A percentile compares a stretch with the other conserved stretches of the same genome.
Evolutionary conservation across 2,113 vertebrate species (phyloP).

Genomic region (Limanda limanda): DNA sequence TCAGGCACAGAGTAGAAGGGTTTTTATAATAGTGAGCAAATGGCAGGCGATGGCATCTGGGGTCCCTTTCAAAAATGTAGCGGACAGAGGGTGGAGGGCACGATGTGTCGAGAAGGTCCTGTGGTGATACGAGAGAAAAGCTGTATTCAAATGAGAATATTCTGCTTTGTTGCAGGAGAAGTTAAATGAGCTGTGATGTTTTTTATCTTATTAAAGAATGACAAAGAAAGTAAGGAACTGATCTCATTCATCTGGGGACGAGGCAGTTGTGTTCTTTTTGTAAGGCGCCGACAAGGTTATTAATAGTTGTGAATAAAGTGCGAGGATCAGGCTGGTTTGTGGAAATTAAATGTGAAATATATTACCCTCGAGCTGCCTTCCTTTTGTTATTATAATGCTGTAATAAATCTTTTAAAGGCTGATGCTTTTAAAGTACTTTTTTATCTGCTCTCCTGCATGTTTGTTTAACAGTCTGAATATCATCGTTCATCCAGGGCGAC

Average conservation of each 20-base stretch:
- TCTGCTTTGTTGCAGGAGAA: not conserved
- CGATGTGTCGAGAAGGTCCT: too few relatives aligned
- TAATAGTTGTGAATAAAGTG: not conserved
- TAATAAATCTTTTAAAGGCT: not conserved
- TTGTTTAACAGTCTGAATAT: not conserved
- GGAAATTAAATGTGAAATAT: not conserved
- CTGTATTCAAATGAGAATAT: too few relatives aligned
- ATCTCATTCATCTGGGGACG: not conserved
- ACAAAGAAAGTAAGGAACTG: not conserved
- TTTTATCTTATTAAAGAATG: not conserved
- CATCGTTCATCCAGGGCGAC: not conserved
- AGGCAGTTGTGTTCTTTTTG: not conserved
- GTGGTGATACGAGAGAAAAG: too few relatives aligned
- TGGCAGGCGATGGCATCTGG: too few relatives aligned
- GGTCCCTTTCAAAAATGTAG: not conserved
- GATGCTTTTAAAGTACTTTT: not conserved
- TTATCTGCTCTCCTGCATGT: not conserved
- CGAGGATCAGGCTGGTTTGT: not conserved
- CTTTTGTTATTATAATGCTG: not conserved
- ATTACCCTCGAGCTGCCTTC: not conserved
- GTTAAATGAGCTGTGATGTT: not conserved
- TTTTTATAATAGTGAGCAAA: too few relatives aligned
- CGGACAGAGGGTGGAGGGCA: too few relatives aligned
- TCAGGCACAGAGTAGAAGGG: too few relatives aligned
- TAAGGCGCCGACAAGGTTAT: not conserved